Evolutionary conservation across 2,113 vertebrate species (phyloP).

Genomic region (Acinonyx jubatus): DNA sequence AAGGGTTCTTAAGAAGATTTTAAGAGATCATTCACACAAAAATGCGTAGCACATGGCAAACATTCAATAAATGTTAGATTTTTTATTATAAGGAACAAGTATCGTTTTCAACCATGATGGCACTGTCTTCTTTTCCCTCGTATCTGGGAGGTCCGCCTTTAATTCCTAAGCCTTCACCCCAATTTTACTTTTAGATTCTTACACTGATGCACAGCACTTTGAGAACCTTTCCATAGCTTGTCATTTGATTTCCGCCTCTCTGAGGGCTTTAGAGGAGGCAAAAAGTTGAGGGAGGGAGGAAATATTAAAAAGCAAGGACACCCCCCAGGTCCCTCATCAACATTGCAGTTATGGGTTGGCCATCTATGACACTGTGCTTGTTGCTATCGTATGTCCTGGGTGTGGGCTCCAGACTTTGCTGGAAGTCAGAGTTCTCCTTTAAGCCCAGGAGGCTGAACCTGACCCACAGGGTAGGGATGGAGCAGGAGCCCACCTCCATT

Average conservation of each 20-base stretch:
- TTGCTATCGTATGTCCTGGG: not conserved
- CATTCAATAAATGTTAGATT: not conserved
- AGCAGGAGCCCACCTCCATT: not conserved
- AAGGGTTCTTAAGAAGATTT: not conserved
- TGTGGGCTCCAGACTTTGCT: not conserved
- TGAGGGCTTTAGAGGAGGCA: not conserved
- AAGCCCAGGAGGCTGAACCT: too few relatives aligned
- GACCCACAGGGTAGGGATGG: not conserved
- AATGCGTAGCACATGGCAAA: not conserved
- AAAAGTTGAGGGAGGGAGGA: not conserved
- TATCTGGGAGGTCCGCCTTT: not conserved
- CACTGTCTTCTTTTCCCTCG: not conserved
- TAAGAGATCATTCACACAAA: not conserved
- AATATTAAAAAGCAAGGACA: not conserved
- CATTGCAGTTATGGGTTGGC: not conserved
- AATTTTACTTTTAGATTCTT: not conserved
- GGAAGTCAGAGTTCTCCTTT: not conserved
- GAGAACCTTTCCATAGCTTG: not conserved
- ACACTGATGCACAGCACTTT: not conserved
- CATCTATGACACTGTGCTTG: not conserved
- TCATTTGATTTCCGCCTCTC: not conserved
- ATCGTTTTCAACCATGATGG: not conserved
- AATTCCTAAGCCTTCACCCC: not conserved
- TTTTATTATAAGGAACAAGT: not conserved
- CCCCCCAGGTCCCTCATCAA: not conserved